phyloP scores from a whole-genome alignment of 2,113 vertebrate genomes.

The Ptilorrhoa leucosticta region DNA sequence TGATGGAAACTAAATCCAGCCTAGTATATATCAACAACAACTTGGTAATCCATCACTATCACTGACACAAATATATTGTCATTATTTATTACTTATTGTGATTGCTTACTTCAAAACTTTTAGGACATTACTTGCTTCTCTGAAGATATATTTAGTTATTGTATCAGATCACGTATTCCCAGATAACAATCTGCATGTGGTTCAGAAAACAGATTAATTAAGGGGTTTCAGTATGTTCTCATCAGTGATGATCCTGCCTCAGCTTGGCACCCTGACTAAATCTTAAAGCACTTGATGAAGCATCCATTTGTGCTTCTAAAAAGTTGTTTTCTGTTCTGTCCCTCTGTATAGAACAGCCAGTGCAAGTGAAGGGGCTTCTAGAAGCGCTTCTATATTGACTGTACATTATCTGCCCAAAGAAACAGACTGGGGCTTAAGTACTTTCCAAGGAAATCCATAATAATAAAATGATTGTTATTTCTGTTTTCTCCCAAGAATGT shows the following conservation, averaged over 20 bases:
- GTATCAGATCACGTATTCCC: background rate
- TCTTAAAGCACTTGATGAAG: background rate
- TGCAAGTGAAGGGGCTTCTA: background rate
- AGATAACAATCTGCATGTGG: background rate
- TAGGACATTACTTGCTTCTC: background rate
- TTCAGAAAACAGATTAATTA: constrained; percentile 51
- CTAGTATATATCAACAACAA: background rate
- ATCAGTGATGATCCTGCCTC: background rate
- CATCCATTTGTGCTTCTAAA: background rate
- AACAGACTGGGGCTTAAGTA: background rate
- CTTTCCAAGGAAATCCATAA: background rate
- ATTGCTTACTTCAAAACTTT: background rate
- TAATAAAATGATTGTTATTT: background rate
- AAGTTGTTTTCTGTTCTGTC: background rate
- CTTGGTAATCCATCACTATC: background rate
- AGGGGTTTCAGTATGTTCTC: background rate
- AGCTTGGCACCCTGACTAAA: background rate
- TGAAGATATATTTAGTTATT: background rate
- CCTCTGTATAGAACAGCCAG: background rate
- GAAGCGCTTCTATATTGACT: background rate
- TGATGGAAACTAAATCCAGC: background rate
- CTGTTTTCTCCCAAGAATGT: background rate
- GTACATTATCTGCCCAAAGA: background rate
- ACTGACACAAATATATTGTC: background rate
- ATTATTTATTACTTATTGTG: background rate